Conservation (phyloP, 2,888 invertebrate genomes). For the Erynnis tages region DNA sequence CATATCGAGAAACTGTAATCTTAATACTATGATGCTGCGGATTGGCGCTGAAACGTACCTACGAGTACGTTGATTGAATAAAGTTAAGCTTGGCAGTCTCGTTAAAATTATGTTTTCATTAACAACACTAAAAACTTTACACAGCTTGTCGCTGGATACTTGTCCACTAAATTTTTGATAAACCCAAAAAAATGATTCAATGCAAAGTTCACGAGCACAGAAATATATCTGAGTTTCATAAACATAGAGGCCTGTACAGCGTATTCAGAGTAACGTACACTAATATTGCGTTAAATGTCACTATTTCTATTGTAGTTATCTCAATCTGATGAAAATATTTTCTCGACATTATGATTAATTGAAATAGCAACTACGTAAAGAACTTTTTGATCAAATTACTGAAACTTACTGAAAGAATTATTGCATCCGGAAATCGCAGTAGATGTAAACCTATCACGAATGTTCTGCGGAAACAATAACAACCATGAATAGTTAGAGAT, state of each 20-base stretch:
- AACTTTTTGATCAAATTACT: conserved; percentile 20
- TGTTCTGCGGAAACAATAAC: too few species aligned
- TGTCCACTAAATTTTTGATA: conserved; percentile 16
- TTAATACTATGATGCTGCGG: conserved; percentile 54
- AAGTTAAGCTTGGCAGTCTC: conserved; percentile 30
- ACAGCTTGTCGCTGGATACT: conserved; percentile 15
- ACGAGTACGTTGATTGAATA: neutral
- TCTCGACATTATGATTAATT: neutral
- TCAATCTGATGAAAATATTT: neutral
- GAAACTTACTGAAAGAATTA: conserved; percentile 11
- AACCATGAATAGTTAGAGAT: too few species aligned
- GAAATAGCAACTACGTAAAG: neutral
- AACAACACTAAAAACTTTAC: conserved; percentile 19
- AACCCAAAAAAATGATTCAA: conserved; percentile 4
- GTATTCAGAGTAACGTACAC: conserved; percentile 3
- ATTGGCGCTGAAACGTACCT: conserved; percentile 42
- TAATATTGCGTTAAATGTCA: neutral
- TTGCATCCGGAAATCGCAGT: too few species aligned
- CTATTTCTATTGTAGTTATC: neutral
- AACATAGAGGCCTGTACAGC: conserved; percentile 19
- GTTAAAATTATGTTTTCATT: conserved; percentile 4
- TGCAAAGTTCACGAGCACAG: neutral
- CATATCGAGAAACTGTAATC: conserved; percentile 75
- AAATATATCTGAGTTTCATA: too few species aligned
- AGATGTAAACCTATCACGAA: too few species aligned